A percentile compares a stretch with the other conserved stretches of the same genome.
phyloP scores from a whole-genome alignment of 1,140 invertebrate genomes.

The Maniola jurtina region DNA sequence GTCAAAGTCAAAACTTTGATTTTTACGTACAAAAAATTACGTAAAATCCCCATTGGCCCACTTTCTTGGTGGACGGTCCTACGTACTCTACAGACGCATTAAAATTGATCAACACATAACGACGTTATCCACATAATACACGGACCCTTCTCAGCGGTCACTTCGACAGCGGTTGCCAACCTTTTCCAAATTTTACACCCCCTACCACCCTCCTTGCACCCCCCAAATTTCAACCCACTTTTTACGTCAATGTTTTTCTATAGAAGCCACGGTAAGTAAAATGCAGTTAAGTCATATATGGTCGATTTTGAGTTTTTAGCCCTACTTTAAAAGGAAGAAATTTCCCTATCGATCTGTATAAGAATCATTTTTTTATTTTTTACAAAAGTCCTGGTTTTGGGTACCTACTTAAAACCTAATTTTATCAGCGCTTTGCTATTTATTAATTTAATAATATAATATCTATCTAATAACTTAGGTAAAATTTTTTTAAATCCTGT shows the following conservation, averaged over 20 bases:
- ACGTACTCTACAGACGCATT: constrained; percentile 49
- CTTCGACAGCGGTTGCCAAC: constrained; percentile 72
- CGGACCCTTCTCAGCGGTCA: constrained; percentile 76
- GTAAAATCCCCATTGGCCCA: constrained; percentile 4
- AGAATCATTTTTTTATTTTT: no score
- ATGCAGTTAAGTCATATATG: no score
- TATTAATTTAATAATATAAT: no score
- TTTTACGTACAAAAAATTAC: background rate
- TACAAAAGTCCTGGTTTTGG: no score
- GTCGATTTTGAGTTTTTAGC: no score
- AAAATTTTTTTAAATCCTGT: no score
- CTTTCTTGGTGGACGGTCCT: constrained; percentile 18
- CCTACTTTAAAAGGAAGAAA: no score
- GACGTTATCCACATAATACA: constrained; percentile 74
- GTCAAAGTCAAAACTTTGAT: no score
- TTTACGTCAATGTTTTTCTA: constrained; percentile 78
- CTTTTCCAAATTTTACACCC: constrained; percentile 51
- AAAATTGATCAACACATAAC: constrained; percentile 78
- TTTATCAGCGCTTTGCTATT: no score
- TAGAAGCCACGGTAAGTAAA: constrained; percentile 44
- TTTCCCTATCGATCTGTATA: no score
- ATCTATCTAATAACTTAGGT: no score
- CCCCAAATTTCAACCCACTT: constrained; percentile 67
- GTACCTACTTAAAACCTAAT: no score
- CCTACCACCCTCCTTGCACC: constrained; percentile 11